Evolutionary conservation across 2,888 invertebrate species (phyloP).

Genomic region (Julus scandinavius): DNA sequence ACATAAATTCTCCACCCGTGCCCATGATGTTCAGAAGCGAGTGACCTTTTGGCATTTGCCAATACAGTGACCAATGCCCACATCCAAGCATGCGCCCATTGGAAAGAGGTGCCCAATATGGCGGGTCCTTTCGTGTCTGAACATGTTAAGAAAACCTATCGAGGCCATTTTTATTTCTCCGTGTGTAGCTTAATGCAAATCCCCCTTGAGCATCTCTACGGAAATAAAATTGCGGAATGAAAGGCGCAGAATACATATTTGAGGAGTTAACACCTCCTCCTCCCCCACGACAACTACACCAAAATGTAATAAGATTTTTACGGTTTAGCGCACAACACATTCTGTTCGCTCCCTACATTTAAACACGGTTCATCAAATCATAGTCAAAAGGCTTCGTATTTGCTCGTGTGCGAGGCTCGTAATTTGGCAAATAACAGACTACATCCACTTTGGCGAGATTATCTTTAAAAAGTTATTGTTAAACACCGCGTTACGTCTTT

Average conservation of each 20-base stretch:
- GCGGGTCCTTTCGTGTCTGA: neutral
- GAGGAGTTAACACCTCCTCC: slow-evolving; percentile 45
- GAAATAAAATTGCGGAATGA: slow-evolving; percentile 39
- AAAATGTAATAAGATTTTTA: slow-evolving; percentile 46
- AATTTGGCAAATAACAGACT: slow-evolving; percentile 39
- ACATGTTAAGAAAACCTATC: neutral
- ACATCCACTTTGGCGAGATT: slow-evolving; percentile 39
- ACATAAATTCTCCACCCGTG: too few species aligned
- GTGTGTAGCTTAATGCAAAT: slow-evolving; percentile 41
- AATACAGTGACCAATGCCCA: neutral
- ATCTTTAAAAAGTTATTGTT: slow-evolving; percentile 45
- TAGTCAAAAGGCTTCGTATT: slow-evolving; percentile 35
- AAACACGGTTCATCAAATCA: slow-evolving; percentile 44
- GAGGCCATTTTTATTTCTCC: slow-evolving; percentile 28
- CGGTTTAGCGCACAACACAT: slow-evolving; percentile 35
- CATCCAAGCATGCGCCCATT: neutral
- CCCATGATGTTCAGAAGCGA: too few species aligned
- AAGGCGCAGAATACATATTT: slow-evolving; percentile 42
- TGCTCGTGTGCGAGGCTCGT: neutral
- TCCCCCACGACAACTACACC: slow-evolving; percentile 24
- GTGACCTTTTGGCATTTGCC: neutral
- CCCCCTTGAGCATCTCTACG: slow-evolving; percentile 43
- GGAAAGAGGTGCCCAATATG: neutral
- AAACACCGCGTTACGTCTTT: slow-evolving; percentile 3
- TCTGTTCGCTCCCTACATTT: neutral